Evolutionary conservation across 2,113 vertebrate genomes (phyloP).

Genomic region (Entomyzon cyanotis): DNA sequence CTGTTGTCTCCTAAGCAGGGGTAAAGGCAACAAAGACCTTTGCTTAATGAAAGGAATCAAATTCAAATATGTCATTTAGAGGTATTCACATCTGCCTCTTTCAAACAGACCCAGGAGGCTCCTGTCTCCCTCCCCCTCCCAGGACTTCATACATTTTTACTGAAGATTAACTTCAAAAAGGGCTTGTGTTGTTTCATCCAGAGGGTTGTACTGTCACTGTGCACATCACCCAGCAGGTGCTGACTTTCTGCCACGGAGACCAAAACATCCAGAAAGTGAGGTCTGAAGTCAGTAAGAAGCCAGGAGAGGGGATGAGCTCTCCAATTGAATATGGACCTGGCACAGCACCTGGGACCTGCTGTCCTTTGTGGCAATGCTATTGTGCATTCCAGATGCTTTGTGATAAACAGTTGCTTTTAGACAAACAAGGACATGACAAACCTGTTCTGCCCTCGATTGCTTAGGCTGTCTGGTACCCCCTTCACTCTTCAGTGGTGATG

Average conservation of each 20-base stretch:
- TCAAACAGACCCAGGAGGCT: neutral
- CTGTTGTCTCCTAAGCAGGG: neutral
- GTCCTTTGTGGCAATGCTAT: neutral
- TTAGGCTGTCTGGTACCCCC: neutral
- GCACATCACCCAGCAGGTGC: neutral
- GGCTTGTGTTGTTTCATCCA: neutral
- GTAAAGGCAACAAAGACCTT: slow-evolving; percentile 8
- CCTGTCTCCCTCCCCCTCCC: neutral
- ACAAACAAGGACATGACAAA: neutral
- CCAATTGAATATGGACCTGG: neutral
- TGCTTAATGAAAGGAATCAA: neutral
- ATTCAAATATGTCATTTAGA: neutral
- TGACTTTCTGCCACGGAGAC: neutral
- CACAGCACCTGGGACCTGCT: neutral
- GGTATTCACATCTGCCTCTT: neutral
- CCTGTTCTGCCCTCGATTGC: neutral
- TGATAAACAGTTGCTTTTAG: neutral
- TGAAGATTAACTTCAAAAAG: slow-evolving; percentile 9
- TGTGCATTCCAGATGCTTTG: neutral
- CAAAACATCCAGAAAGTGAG: neutral
- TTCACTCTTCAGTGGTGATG: neutral
- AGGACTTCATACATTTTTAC: neutral
- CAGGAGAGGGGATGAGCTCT: neutral
- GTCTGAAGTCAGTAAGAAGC: neutral
- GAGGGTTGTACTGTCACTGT: neutral